Percentiles rank a stretch among this genome's conserved stretches.
Evolutionary conservation across 2,797 vertebrate genomes (phyloP).

Genomic region (Urophycis tenuis): DNA sequence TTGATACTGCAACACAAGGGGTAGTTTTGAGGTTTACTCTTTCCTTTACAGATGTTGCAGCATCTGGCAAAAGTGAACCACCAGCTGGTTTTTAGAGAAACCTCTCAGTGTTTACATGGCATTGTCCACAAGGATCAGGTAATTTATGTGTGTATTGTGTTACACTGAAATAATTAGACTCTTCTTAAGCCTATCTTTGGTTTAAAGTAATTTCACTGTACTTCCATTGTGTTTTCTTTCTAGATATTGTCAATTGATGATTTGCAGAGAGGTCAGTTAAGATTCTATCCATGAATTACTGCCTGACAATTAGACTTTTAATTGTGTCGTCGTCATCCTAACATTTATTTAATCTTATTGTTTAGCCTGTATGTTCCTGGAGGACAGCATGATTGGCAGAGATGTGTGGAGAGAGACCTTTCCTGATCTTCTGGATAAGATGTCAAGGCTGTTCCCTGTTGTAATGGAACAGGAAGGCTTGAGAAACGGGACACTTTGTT

Average conservation of each 20-base stretch:
- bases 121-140: conserved; percentile 61
- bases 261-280: conserved; percentile 74
- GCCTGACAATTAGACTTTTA: neutral
- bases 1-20: neutral
- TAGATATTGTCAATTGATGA: conserved; percentile 63
- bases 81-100: conserved; percentile 61
- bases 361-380: conserved; percentile 80
- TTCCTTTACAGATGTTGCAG: conserved; percentile 66
- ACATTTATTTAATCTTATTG: conserved; percentile 1
- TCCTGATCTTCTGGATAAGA: conserved; percentile 57
- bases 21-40: neutral
- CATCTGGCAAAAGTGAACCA: conserved; percentile 59
- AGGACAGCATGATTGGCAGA: conserved; percentile 72
- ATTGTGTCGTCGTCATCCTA: neutral
- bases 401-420: conserved; percentile 64
- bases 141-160: conserved; percentile 7
- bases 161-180: neutral
- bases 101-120: conserved; percentile 44
- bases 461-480: conserved; percentile 59
- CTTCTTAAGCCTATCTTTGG: neutral
- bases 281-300: neutral
- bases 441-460: conserved; percentile 62
- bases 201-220: conserved; percentile 10
- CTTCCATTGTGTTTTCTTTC: conserved; percentile 27
- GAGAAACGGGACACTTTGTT: conserved; percentile 55